Evolutionary conservation across 2,888 invertebrate species (phyloP).

Genomic region (Oligia strigilis): DNA sequence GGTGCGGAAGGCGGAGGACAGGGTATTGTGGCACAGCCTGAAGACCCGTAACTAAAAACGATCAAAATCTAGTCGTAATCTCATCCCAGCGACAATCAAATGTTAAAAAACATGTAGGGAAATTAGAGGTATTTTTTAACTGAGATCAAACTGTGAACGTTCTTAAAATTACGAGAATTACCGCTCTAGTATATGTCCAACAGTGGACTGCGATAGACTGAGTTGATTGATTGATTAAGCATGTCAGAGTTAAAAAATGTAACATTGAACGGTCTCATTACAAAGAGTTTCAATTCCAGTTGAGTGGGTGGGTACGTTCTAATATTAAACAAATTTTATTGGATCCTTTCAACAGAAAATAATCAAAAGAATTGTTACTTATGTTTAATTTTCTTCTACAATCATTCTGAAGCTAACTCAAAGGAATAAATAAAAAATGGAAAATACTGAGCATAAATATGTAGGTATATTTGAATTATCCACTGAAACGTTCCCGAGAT

Average conservation of each 20-base stretch:
- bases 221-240: slow-evolving; percentile 1
- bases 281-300: neutral
- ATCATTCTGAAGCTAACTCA: slow-evolving; percentile 12
- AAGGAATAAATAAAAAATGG: slow-evolving; percentile 31
- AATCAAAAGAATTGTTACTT: neutral
- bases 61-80: neutral
- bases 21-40: neutral
- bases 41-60: neutral
- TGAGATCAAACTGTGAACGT: too few relatives aligned
- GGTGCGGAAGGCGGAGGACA: neutral
- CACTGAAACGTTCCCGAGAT: slow-evolving; percentile 9
- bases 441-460: slow-evolving; percentile 25
- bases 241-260: neutral
- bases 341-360: neutral
- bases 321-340: neutral
- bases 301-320: neutral
- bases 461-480: slow-evolving; percentile 28
- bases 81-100: neutral
- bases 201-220: neutral
- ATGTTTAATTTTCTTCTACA: slow-evolving; percentile 1
- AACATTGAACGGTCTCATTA: neutral
- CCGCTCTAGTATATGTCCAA: neutral
- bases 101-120: neutral
- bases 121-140: too few relatives aligned
- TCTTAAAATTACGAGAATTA: neutral